Percentiles rank a stretch among this genome's conserved stretches.
Evolutionary conservation across 2,888 invertebrate species (phyloP).

Genomic region (Quadroppia sp.): DNA sequence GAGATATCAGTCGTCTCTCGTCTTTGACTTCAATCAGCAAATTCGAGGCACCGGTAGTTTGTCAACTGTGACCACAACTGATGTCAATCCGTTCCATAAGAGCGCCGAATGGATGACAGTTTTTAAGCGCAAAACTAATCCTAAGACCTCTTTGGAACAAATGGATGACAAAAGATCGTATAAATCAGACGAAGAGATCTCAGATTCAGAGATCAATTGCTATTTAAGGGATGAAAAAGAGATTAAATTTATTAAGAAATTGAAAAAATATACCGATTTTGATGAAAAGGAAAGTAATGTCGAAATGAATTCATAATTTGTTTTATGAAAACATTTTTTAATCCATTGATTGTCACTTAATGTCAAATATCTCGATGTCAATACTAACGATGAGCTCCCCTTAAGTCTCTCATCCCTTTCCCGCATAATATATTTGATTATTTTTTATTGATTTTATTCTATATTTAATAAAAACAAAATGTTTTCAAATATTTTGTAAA

Average conservation of each 20-base stretch:
- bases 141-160: too few species aligned
- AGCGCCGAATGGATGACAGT: neutral
- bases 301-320: too few species aligned
- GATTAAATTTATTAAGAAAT: neutral
- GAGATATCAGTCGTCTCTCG: neutral
- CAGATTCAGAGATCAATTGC: constrained; percentile 1
- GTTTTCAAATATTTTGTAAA: too few species aligned
- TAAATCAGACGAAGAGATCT: constrained; percentile 2
- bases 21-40: neutral
- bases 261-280: neutral
- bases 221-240: constrained; percentile 1
- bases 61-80: neutral
- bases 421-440: too few species aligned
- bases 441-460: too few species aligned
- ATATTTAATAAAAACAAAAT: too few species aligned
- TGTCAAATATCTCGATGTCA: too few species aligned
- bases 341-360: too few species aligned
- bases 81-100: neutral
- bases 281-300: neutral
- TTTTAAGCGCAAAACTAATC: neutral
- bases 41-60: neutral
- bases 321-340: too few species aligned
- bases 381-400: too few species aligned
- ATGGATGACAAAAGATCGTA: neutral
- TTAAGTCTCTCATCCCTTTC: too few species aligned